phyloP scores from a whole-genome alignment of 2,888 invertebrate species.

The Augiades crinisus region DNA sequence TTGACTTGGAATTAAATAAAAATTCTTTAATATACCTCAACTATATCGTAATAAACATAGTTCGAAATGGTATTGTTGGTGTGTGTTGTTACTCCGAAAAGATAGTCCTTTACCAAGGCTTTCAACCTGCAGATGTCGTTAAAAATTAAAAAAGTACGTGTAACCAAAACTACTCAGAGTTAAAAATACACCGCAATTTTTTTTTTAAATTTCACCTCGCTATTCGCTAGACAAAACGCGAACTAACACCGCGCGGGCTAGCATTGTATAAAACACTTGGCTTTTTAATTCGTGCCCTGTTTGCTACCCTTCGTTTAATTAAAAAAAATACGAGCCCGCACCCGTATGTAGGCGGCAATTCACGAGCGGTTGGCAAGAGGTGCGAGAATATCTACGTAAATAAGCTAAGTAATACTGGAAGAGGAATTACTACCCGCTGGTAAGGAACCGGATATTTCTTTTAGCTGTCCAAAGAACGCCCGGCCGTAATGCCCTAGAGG shows the following conservation, averaged over 20 bases:
- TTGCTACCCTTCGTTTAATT: conserved; percentile 33
- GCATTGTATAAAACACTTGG: conserved; percentile 20
- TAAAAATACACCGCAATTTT: conserved; percentile 5
- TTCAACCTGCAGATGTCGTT: conserved; percentile 3
- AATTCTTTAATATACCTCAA: too few relatives aligned
- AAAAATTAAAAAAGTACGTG: conserved; percentile 9
- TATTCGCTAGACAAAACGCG: conserved; percentile 13
- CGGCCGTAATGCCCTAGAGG: conserved; percentile 76
- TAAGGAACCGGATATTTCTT: conserved; percentile 79
- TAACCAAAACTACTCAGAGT: conserved; percentile 11
- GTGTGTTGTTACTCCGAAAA: neutral
- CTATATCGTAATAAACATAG: too few relatives aligned
- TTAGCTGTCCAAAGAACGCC: conserved; percentile 81
- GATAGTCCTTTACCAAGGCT: neutral
- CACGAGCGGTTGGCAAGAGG: conserved; percentile 44
- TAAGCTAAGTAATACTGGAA: conserved; percentile 72
- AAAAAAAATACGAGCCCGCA: conserved; percentile 34
- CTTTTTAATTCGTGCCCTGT: conserved; percentile 21
- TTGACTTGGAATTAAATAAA: too few relatives aligned
- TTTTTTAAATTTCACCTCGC: conserved; percentile 6
- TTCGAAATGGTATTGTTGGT: too few relatives aligned
- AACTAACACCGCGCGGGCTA: neutral
- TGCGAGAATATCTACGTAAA: conserved; percentile 70
- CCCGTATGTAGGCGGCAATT: conserved; percentile 40
- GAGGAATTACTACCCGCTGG: conserved; percentile 70